Conservation (phyloP, 1,140 invertebrate genomes). For the Sitophilus oryzae region DNA sequence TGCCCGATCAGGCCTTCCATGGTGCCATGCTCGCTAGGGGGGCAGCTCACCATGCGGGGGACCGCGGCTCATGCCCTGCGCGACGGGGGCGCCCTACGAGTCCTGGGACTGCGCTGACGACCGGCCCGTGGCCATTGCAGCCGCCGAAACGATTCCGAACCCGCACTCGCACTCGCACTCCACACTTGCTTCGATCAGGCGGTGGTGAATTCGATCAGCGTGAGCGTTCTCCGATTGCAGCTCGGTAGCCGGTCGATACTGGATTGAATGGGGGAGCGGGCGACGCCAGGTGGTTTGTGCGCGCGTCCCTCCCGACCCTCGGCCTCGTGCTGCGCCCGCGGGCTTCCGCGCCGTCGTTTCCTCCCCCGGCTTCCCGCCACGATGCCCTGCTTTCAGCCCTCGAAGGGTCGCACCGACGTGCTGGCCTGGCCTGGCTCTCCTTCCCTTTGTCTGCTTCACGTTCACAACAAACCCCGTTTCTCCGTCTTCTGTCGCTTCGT, state of each 20-base stretch:
- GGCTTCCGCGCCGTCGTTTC: conserved; percentile 18
- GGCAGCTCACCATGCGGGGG: conserved; percentile 13
- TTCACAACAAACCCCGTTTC: too few relatives aligned
- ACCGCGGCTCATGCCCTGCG: not conserved
- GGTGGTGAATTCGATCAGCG: conserved; percentile 38
- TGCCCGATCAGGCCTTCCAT: conserved; percentile 63
- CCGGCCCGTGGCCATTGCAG: conserved; percentile 1
- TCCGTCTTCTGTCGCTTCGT: not conserved
- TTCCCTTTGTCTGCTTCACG: too few relatives aligned
- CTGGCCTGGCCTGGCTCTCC: too few relatives aligned
- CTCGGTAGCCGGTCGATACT: conserved; percentile 43
- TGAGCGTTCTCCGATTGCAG: conserved; percentile 36
- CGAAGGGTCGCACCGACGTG: not conserved
- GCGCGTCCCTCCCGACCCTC: conserved; percentile 33
- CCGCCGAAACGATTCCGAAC: too few relatives aligned
- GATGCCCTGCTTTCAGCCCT: too few relatives aligned
- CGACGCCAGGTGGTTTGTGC: conserved; percentile 45
- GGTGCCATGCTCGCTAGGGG: conserved; percentile 31
- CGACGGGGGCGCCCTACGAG: not conserved
- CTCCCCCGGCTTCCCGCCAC: not conserved
- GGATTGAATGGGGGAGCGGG: conserved; percentile 43
- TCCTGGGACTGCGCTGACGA: too few relatives aligned
- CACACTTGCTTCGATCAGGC: conserved; percentile 33
- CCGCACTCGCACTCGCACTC: conserved; percentile 29
- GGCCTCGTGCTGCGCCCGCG: conserved; percentile 41